A percentile compares a stretch with the other conserved stretches of the same genome.
Conservation (phyloP, 1,140 invertebrate genomes). For the Manduca sexta region DNA sequence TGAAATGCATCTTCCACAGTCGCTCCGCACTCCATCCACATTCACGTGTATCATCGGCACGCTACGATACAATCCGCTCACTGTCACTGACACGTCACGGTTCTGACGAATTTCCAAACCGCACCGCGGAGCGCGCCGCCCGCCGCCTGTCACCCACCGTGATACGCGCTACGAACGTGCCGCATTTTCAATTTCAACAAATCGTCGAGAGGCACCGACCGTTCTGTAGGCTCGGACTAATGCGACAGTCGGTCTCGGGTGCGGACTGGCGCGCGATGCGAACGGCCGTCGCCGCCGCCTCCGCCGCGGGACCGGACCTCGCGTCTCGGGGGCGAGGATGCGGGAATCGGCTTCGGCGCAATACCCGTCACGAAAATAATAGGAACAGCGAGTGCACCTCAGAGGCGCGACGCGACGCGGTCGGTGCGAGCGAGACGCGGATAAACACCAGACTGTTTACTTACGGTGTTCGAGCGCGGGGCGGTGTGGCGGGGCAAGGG, state of each 20-base stretch:
- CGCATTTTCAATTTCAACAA: constrained; percentile 47
- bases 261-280: constrained; percentile 62
- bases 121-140: constrained; percentile 9
- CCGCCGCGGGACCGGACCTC: constrained; percentile 68
- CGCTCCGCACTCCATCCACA: constrained; percentile 60
- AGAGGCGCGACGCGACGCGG: constrained; percentile 66
- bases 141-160: constrained; percentile 27
- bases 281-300: constrained; percentile 61
- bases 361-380: constrained; percentile 73
- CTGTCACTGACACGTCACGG: constrained; percentile 51
- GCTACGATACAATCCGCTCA: constrained; percentile 57
- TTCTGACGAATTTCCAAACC: constrained; percentile 25
- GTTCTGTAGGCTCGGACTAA: constrained; percentile 52
- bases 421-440: constrained; percentile 71
- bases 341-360: constrained; percentile 72
- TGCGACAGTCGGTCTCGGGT: constrained; percentile 62
- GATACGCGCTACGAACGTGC: constrained; percentile 35
- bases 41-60: constrained; percentile 64
- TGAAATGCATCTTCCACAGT: constrained; percentile 71
- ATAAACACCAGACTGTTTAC: constrained; percentile 73
- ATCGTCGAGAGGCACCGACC: constrained; percentile 31
- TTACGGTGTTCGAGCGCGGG: constrained; percentile 67
- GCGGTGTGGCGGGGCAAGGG: constrained; percentile 45
- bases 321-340: constrained; percentile 70
- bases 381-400: constrained; percentile 71